Base-by-base conservation (phyloP, 2,113 vertebrate genomes). In the Pseudorasbora parva region DNA sequence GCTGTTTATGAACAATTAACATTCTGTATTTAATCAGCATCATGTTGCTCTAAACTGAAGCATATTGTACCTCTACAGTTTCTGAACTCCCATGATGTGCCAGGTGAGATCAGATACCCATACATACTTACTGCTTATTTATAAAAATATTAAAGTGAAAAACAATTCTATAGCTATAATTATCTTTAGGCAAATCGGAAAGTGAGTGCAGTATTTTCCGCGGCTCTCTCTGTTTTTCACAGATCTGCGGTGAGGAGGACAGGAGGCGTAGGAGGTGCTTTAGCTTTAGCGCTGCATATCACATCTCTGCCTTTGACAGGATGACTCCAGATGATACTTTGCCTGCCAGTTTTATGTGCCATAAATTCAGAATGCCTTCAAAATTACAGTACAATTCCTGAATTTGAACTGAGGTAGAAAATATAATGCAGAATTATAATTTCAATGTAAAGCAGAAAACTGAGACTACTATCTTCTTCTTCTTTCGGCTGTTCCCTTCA, bases 211-310 rank as follows among this genome's bases (percentile, higher is more conserved):
- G 54, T n/a, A n/a, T 54, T 78, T 54, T 78, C 9, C 27, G 19
- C 41, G 6, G 66, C 33, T 71, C 21, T 69, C 7, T 64, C 57
- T 25, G 9, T 66, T 43, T n/a, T 68, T 47, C 21, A 72, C 69
- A 72, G 69, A 72, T 73, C 69, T 47, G 41, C 43, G 9, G 43
- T 27, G 71, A 73, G 71, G 71, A 47, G 71, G 66, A 71, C 45
- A 73, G 71, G 43, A 73, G 45, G 71, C 45, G 71, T 73, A 27
- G 71, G 71, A 49, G 71, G 71, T 73, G n/a, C 41, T 73, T 47
- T 37, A 49, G n/a, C 41, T 73, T 47, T 37, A 49, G 71, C 69
- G 10, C 68, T 43, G 33, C 37, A 41, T 37, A 43, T 17, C 66
- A 69, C 66, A 69, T 23, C 6, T 72, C 69, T 72, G 43, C 41